Conservation (phyloP, 2,797 vertebrate species). For the Austrolebias charrua region DNA sequence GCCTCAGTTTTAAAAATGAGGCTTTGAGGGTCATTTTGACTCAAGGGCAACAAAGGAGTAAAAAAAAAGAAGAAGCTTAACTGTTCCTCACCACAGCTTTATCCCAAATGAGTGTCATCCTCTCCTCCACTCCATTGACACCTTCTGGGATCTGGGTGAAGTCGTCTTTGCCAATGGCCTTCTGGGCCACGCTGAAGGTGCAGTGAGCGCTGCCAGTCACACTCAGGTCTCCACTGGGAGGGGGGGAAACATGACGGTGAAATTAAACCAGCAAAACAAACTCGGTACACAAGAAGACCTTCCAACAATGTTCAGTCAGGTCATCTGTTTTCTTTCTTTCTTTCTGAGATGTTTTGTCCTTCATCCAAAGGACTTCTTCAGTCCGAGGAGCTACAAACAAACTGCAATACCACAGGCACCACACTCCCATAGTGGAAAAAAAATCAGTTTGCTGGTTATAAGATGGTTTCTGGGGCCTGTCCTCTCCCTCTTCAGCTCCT, state of each 20-base stretch:
- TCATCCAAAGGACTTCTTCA: too few relatives aligned
- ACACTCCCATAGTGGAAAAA: too few relatives aligned
- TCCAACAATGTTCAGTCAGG: constrained; percentile 22
- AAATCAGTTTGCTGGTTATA: too few relatives aligned
- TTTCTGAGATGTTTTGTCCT: too few relatives aligned
- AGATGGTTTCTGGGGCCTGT: too few relatives aligned
- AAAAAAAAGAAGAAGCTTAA: not conserved
- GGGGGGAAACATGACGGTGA: not conserved
- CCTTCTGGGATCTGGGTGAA: constrained; percentile 97
- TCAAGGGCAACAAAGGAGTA: too few relatives aligned
- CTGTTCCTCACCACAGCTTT: constrained; percentile 91
- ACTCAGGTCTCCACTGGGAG: constrained; percentile 89
- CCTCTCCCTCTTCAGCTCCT: too few relatives aligned
- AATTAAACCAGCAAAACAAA: not conserved
- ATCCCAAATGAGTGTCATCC: constrained; percentile 97
- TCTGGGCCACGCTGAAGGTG: constrained; percentile 96
- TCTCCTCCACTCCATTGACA: constrained; percentile 94
- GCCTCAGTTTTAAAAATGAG: too few relatives aligned
- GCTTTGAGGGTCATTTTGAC: too few relatives aligned
- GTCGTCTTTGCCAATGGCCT: constrained; percentile 96
- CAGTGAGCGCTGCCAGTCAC: constrained; percentile 95
- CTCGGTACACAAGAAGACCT: not conserved
- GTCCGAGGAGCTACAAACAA: too few relatives aligned
- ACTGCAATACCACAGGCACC: too few relatives aligned
- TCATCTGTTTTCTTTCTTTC: too few relatives aligned